A percentile compares a stretch with the other conserved stretches of the same genome.
Conservation (phyloP, 1,140 invertebrate species). For the Panagrolaimus sp. region DNA sequence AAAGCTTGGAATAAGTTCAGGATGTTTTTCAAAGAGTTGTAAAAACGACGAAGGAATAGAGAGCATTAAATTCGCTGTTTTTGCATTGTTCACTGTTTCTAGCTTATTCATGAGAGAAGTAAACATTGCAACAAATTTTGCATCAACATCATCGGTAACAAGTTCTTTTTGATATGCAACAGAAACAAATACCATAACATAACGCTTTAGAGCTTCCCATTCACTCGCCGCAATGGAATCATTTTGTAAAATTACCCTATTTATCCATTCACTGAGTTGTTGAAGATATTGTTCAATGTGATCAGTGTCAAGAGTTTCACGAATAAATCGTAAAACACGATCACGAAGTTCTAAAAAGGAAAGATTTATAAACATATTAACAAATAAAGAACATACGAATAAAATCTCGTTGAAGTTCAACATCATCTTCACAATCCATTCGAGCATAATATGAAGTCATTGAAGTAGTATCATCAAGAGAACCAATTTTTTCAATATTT, state of each 20-base stretch:
- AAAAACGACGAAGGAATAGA: slow-evolving; percentile 48
- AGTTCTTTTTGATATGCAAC: slow-evolving; percentile 30
- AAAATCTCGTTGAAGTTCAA: slow-evolving; percentile 41
- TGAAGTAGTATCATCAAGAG: slow-evolving; percentile 17
- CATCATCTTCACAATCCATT: slow-evolving; percentile 50
- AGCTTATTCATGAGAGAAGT: slow-evolving; percentile 29
- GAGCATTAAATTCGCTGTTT: slow-evolving; percentile 32
- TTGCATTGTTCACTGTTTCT: slow-evolving; percentile 15
- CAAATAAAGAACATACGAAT: slow-evolving; percentile 29
- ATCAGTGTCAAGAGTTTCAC: slow-evolving; percentile 18
- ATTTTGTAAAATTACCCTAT: slow-evolving; percentile 28
- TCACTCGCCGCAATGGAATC: slow-evolving; percentile 28
- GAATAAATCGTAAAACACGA: slow-evolving; percentile 30
- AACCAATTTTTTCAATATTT: slow-evolving; percentile 45
- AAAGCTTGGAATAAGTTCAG: slow-evolving; percentile 34
- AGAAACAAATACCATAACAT: slow-evolving; percentile 39
- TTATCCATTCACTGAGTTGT: slow-evolving; percentile 34
- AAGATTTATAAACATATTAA: neutral
- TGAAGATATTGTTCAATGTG: slow-evolving; percentile 30
- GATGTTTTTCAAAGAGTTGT: slow-evolving; percentile 26
- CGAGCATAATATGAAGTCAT: slow-evolving; percentile 37
- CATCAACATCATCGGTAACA: slow-evolving; percentile 24
- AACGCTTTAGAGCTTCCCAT: slow-evolving; percentile 48
- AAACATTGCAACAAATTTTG: slow-evolving; percentile 32
- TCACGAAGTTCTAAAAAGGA: slow-evolving; percentile 41